Evolutionary conservation across 1,140 invertebrate genomes (phyloP).

Genomic region (Archivesica marissinica): DNA sequence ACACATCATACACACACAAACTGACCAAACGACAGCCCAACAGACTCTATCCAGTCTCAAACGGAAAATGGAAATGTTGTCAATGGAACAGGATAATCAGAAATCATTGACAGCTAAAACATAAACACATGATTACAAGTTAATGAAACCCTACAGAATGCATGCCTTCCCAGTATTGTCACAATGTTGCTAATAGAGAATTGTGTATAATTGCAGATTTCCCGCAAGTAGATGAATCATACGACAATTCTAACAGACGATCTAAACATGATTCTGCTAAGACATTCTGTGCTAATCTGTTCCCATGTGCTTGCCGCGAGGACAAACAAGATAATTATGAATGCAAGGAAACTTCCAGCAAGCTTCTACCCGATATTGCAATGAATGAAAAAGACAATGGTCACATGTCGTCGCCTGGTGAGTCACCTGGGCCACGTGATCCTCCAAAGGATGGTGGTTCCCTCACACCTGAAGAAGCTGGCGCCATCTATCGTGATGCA

Average conservation of each 20-base stretch:
- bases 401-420: neutral
- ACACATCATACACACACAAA: too few species aligned
- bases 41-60: too few species aligned
- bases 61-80: too few species aligned
- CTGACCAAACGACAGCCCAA: too few species aligned
- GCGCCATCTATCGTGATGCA: slow-evolving; percentile 54
- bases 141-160: too few species aligned
- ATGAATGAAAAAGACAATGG: slow-evolving; percentile 44
- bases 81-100: too few species aligned
- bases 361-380: slow-evolving; percentile 37
- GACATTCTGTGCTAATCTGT: slow-evolving; percentile 28
- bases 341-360: slow-evolving; percentile 63
- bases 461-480: slow-evolving; percentile 23
- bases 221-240: slow-evolving; percentile 5
- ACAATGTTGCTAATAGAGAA: too few species aligned
- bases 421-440: neutral
- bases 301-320: slow-evolving; percentile 50
- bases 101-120: too few species aligned
- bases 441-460: neutral
- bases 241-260: neutral
- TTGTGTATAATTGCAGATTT: slow-evolving; percentile 38
- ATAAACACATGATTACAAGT: too few species aligned
- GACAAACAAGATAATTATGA: slow-evolving; percentile 58
- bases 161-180: too few species aligned
- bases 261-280: slow-evolving; percentile 35